Evolutionary conservation across 2,113 vertebrate genomes (phyloP), one percentile per base, ranked within the genome.

Genomic region (Meriones unguiculatus): DNA sequence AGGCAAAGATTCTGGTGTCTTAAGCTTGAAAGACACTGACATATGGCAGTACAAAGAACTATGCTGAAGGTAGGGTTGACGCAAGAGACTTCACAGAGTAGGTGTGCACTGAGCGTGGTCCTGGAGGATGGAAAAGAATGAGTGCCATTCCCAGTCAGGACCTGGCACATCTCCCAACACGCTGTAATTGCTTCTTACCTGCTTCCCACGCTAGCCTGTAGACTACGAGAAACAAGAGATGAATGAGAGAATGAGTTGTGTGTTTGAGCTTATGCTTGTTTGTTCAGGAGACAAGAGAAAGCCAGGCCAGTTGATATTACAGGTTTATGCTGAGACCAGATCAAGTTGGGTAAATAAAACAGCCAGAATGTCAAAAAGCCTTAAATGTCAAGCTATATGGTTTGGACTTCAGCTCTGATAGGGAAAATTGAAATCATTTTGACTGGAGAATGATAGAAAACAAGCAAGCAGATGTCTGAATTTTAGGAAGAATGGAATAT

Each of bases 261-360:
- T 78, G n/a, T 67, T 50, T 35, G 89, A 64, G 28, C 50, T 94
- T 54, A 32, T 4, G 52, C 24, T 7, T 59, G 72, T 88, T 78
- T 95, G 76, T 77, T 94, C 30, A 73, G 76, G 65, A 92, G 87
- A 78, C 72, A 75, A 65, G 41, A 87, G 93, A 93, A 94, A 96
- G 50, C 82, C 73, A 77, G 38, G 52, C 35, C 30, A 41, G 77
- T 73, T 94, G 84, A 72, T n/a, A 69, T 54, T 72, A 64, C 25
- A 35, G 88, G 28, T 92, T 72, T 57, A 24, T 57, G 41, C 69
- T 70, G 25, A 93, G 65, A 73, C 69, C 24, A 41, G 73, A 82
- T 69, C 86, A 75, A 30, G 90, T 52, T 89, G 50, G 64, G 50
- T 90, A 95, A 94, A 96, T 65, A 94, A 80, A 25, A 86, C 28